A percentile compares a stretch with the other conserved stretches of the same genome.
phyloP scores from a whole-genome alignment of 2,113 vertebrate species.

The Clinocottus analis region DNA sequence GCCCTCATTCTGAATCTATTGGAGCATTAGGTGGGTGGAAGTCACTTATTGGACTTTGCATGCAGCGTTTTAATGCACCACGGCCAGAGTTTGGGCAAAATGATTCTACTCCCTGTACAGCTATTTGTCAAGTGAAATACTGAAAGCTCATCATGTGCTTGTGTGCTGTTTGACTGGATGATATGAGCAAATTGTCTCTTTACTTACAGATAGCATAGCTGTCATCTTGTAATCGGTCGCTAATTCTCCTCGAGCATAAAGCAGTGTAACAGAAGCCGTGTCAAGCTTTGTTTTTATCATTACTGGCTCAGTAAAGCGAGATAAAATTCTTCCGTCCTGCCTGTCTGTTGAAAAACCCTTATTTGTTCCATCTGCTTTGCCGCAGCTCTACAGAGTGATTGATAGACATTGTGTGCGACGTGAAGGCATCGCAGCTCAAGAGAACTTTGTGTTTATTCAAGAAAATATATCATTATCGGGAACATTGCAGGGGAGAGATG shows the following conservation, averaged over 20 bases:
- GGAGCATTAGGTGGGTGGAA: constrained; percentile 44
- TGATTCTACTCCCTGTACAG: constrained; percentile 41
- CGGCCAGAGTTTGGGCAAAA: constrained; percentile 56
- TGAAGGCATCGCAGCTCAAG: constrained; percentile 12
- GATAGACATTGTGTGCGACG: constrained; percentile 19
- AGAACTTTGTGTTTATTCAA: background rate
- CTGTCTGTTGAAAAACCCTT: constrained; percentile 19
- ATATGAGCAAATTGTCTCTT: constrained; percentile 39
- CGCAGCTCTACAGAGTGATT: constrained; percentile 17
- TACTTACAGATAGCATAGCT: constrained; percentile 46
- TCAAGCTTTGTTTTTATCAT: constrained; percentile 36
- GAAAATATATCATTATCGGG: background rate
- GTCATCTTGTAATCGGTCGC: constrained; percentile 48
- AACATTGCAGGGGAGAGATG: background rate
- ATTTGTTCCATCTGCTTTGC: constrained; percentile 37
- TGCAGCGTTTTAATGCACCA: constrained; percentile 40
- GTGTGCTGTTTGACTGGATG: constrained; percentile 26
- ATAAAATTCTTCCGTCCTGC: constrained; percentile 39
- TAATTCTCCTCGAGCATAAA: constrained; percentile 43
- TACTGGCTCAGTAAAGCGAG: constrained; percentile 34
- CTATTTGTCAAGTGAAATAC: constrained; percentile 59
- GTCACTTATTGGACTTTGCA: constrained; percentile 58
- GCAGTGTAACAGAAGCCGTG: constrained; percentile 28
- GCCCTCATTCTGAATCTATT: constrained; percentile 39
- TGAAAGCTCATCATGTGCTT: constrained; percentile 34